A percentile compares a stretch with the other conserved stretches of the same genome.
Evolutionary conservation across 2,888 invertebrate genomes (phyloP).

Genomic region (Rotaria socialis): DNA sequence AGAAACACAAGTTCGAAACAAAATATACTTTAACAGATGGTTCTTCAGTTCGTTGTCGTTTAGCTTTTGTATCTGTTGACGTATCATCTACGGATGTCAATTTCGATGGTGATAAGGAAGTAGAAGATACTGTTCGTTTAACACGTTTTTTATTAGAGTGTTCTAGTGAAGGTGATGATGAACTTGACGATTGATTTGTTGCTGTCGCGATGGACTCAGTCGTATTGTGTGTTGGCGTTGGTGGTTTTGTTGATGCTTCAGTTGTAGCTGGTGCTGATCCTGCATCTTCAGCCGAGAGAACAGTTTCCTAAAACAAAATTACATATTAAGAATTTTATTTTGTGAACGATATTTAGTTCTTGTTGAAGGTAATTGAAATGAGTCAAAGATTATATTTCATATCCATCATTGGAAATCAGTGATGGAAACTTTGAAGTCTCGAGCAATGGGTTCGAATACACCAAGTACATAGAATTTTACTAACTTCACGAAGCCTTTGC

Average conservation of each 20-base stretch:
- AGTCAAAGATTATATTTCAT: no score
- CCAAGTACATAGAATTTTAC: no score
- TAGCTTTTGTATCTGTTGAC: background rate
- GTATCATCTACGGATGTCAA: background rate
- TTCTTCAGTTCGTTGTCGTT: background rate
- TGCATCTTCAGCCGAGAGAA: background rate
- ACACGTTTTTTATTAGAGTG: background rate
- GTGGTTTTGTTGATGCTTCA: background rate
- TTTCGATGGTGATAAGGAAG: slow-evolving; percentile 13
- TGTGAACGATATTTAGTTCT: no score
- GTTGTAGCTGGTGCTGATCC: background rate
- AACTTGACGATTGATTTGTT: slow-evolving; percentile 3
- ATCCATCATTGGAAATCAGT: no score
- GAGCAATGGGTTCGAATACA: no score
- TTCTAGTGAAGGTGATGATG: background rate
- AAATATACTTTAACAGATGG: background rate
- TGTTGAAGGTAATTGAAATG: no score
- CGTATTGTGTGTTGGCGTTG: background rate
- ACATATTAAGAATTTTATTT: no score
- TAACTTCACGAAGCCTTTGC: no score
- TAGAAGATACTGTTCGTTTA: slow-evolving; percentile 30
- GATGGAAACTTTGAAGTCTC: no score
- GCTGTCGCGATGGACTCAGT: background rate
- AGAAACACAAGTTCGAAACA: background rate
- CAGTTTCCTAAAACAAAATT: slow-evolving; percentile 6